Conservation (phyloP, 2,888 invertebrate genomes). For the Harpalus rubripes region DNA sequence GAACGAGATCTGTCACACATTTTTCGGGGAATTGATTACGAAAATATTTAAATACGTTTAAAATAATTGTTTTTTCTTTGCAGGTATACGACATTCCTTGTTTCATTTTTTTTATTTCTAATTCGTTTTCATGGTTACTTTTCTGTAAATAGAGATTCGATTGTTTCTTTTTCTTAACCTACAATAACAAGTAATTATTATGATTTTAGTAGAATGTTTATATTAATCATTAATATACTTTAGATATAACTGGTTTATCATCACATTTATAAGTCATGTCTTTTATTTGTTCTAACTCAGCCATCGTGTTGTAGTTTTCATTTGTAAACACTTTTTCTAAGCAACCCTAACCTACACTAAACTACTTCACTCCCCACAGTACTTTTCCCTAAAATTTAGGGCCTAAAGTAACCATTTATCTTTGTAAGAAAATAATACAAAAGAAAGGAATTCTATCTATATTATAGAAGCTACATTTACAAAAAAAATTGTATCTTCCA, state of each 20-base stretch:
- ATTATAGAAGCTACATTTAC: too few species aligned
- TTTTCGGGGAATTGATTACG: slow-evolving; percentile 73
- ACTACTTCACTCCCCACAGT: not conserved
- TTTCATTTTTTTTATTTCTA: slow-evolving; percentile 76
- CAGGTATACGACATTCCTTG: slow-evolving; percentile 76
- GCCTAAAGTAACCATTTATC: too few species aligned
- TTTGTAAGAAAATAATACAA: too few species aligned
- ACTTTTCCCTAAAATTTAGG: too few species aligned
- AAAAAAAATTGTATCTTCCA: too few species aligned
- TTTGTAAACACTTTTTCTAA: slow-evolving; percentile 26
- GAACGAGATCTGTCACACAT: slow-evolving; percentile 75
- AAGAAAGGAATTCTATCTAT: too few species aligned
- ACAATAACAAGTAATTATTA: slow-evolving; percentile 11
- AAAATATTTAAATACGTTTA: slow-evolving; percentile 77
- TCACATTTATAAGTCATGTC: slow-evolving; percentile 37
- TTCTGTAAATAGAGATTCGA: slow-evolving; percentile 15
- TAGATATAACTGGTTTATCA: slow-evolving; percentile 26
- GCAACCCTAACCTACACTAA: slow-evolving; percentile 22
- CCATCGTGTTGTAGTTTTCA: slow-evolving; percentile 16
- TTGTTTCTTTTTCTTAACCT: slow-evolving; percentile 62
- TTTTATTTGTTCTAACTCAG: slow-evolving; percentile 47
- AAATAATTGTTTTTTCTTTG: slow-evolving; percentile 76
- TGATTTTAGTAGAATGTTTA: not conserved
- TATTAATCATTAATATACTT: slow-evolving; percentile 9
- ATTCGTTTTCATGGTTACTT: slow-evolving; percentile 59